Evolutionary conservation across 2,797 vertebrate genomes (phyloP), one percentile per base, ranked within the genome.

Genomic region (Rhinophrynus dorsalis): DNA sequence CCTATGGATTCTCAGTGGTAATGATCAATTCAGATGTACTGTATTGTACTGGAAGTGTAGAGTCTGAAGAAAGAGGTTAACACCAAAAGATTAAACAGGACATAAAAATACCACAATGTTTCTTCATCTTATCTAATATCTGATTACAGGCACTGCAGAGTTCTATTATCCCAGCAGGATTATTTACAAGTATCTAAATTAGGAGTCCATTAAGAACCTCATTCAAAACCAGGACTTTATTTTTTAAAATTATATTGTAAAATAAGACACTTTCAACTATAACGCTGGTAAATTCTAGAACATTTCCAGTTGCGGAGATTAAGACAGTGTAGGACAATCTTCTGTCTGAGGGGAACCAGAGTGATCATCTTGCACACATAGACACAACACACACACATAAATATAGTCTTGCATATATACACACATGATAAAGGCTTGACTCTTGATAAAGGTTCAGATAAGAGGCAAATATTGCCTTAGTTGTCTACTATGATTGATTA

Each of bases 391-490:
- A 11, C 18, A 44, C 18, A 44, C 18, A 44, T 44, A 44, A 3
- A 44, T 44, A 44, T 44, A n/a, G n/a, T n/a, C n/a, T n/a, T n/a
- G n/a, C n/a, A 44, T 3, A 44, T 44, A 44, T 44, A 44, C 18
- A 44, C 18, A 44, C 6, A 44, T 18, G 5, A 3, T n/a, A 21
- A 47, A 47, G 44, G n/a, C 59, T 55, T 33, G 37, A 29, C 62
- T 47, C 27, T 50, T 20, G 5, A 20, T 21, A 35, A 44, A 47
- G 68, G 68, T 56, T n/a, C n/a, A n/a, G n/a, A n/a, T n/a, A n/a
- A n/a, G n/a, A n/a, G n/a, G n/a, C n/a, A n/a, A n/a, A n/a, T n/a
- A n/a, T n/a, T n/a, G n/a, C n/a, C n/a, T n/a, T n/a, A n/a, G n/a
- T n/a, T n/a, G n/a, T n/a, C n/a, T n/a, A n/a, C n/a, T n/a, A n/a